phyloP scores from a whole-genome alignment of 2,113 vertebrate genomes.

The Elanus axillaris region DNA sequence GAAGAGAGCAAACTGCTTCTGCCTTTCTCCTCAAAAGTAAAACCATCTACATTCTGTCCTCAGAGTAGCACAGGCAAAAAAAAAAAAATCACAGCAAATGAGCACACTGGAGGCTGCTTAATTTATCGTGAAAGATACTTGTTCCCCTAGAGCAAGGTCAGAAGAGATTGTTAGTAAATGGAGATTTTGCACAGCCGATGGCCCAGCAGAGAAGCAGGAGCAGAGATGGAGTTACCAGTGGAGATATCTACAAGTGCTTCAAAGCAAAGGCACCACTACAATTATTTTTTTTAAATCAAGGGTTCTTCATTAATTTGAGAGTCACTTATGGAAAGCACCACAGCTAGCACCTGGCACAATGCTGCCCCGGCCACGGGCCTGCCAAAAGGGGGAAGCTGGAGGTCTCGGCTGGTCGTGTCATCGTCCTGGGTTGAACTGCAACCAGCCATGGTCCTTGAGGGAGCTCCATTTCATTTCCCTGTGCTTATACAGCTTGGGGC shows the following conservation, averaged over 20 bases:
- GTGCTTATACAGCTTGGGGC: neutral
- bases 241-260: neutral
- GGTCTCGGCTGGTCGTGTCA: neutral
- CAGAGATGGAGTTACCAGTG: neutral
- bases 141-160: neutral
- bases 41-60: neutral
- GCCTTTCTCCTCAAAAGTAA: neutral
- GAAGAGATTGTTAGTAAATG: neutral
- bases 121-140: neutral
- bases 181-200: neutral
- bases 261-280: neutral
- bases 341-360: neutral
- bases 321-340: neutral
- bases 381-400: neutral
- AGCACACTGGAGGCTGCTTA: neutral
- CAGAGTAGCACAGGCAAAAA: neutral
- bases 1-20: neutral
- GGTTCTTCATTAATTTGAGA: neutral
- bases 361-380: fast-evolving
- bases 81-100: neutral
- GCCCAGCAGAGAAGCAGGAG: neutral
- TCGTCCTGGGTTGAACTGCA: neutral
- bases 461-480: neutral
- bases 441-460: neutral
- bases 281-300: neutral